phyloP scores from a whole-genome alignment of 35 echinoderm and acorn worm species.

The Strongylocentrotus purpuratus region DNA sequence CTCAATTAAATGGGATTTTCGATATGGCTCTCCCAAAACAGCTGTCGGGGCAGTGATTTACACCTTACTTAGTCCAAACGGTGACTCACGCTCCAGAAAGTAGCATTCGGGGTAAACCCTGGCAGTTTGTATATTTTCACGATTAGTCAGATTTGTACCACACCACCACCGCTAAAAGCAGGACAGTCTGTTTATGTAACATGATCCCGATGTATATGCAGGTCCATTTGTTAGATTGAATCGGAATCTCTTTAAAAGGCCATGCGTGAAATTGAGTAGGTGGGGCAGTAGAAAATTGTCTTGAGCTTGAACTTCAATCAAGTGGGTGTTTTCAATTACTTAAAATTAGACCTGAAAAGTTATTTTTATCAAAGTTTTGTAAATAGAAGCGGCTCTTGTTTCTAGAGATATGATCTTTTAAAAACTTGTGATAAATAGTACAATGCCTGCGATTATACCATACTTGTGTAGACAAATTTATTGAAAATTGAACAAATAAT shows the following conservation, averaged over 20 bases:
- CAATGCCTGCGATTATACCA: no score
- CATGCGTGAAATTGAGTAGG: conserved; percentile 3
- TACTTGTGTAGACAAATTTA: no score
- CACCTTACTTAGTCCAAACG: neutral
- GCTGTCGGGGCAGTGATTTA: neutral
- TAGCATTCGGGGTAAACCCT: neutral
- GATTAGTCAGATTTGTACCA: conserved; percentile 11
- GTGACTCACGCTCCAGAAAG: neutral
- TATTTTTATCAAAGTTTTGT: neutral
- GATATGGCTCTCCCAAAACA: neutral
- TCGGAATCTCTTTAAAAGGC: conserved; percentile 17
- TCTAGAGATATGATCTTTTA: neutral
- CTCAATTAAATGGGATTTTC: neutral
- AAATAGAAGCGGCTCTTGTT: neutral
- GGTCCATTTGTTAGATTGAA: neutral
- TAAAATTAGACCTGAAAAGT: neutral
- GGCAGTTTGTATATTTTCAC: conserved; percentile 12
- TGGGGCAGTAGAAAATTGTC: neutral
- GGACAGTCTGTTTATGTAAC: neutral
- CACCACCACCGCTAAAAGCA: neutral
- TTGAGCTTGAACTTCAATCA: neutral
- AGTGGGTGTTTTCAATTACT: neutral
- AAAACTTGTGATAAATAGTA: no score
- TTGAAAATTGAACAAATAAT: no score
- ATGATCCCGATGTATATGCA: neutral